phyloP scores from a whole-genome alignment of 2,888 invertebrate species.

The Pyrrhia umbra region DNA sequence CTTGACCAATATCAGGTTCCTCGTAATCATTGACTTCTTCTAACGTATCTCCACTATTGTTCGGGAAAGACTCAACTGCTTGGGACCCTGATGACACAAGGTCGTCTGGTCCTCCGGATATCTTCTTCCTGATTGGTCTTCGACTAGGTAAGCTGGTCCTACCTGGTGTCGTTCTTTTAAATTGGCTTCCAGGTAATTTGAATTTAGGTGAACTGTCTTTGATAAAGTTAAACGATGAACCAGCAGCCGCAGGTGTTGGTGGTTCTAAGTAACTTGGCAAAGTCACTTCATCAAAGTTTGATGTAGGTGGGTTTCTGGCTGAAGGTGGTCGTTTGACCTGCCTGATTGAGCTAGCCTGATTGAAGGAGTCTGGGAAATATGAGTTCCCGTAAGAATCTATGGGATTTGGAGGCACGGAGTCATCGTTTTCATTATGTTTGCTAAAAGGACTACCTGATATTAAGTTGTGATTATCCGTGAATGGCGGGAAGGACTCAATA shows the following conservation, averaged over 20 bases:
- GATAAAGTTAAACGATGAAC: slow-evolving; percentile 77
- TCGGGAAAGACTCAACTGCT: slow-evolving; percentile 77
- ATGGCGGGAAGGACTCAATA: slow-evolving; percentile 75
- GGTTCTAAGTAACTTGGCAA: slow-evolving; percentile 87
- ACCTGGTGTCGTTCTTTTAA: slow-evolving; percentile 75
- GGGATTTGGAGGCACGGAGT: slow-evolving; percentile 72
- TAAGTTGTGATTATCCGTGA: slow-evolving; percentile 73
- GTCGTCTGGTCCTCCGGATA: slow-evolving; percentile 82
- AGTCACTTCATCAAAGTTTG: slow-evolving; percentile 77
- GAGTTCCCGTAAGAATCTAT: slow-evolving; percentile 85
- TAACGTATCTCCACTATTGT: slow-evolving; percentile 72
- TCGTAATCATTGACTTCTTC: slow-evolving; percentile 82
- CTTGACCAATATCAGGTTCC: slow-evolving; percentile 75
- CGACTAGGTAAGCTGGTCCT: slow-evolving; percentile 80
- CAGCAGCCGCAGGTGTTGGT: slow-evolving; percentile 81
- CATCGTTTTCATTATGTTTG: slow-evolving; percentile 79
- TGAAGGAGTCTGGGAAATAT: slow-evolving; percentile 85
- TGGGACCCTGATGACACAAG: slow-evolving; percentile 84
- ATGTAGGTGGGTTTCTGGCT: slow-evolving; percentile 69
- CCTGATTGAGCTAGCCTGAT: slow-evolving; percentile 83
- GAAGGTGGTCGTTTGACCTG: slow-evolving; percentile 80
- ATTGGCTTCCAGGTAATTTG: slow-evolving; percentile 77
- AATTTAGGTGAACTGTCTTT: slow-evolving; percentile 80
- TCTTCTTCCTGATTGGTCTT: slow-evolving; percentile 85
- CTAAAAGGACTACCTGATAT: slow-evolving; percentile 80